These are phyloP conservation scores for Neuroterus valhalla DNA, from an alignment of 1,140 invertebrate genomes.

Conservation along the genomic window DNA sequence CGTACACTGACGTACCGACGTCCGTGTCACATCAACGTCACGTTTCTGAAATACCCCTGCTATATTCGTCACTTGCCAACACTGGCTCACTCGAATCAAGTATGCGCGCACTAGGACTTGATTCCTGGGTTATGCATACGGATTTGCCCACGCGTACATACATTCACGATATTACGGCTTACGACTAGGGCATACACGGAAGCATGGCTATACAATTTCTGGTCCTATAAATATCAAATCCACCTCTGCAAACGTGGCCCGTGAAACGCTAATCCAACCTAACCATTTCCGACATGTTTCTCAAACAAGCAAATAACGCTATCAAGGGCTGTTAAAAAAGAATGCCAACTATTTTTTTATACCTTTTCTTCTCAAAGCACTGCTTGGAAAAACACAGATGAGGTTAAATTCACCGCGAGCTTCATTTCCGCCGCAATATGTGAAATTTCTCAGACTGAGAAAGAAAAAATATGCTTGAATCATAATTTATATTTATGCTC, in stretches of 20 bases:
- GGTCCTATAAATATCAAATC: conserved; percentile 42
- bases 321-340: not conserved
- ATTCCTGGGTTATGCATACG: conserved; percentile 29
- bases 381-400: too few relatives aligned
- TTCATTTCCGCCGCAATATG: too few relatives aligned
- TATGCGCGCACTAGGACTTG: conserved; percentile 39
- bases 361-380: not conserved
- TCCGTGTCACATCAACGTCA: conserved; percentile 65
- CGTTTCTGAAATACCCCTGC: conserved; percentile 63
- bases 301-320: conserved; percentile 13
- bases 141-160: conserved; percentile 18
- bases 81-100: conserved; percentile 51
- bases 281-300: conserved; percentile 6
- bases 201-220: not conserved
- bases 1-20: conserved; percentile 15
- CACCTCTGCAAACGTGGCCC: conserved; percentile 31
- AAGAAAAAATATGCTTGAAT: too few relatives aligned
- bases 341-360: not conserved
- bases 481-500: too few relatives aligned
- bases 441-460: too few relatives aligned
- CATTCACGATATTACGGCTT: conserved; percentile 17
- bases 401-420: too few relatives aligned
- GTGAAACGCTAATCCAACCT: conserved; percentile 19
- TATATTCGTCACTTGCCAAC: conserved; percentile 62
- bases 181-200: conserved; percentile 18